Evolutionary conservation across 2,888 invertebrate species (phyloP).

Genomic region (Proisotoma minuta): DNA sequence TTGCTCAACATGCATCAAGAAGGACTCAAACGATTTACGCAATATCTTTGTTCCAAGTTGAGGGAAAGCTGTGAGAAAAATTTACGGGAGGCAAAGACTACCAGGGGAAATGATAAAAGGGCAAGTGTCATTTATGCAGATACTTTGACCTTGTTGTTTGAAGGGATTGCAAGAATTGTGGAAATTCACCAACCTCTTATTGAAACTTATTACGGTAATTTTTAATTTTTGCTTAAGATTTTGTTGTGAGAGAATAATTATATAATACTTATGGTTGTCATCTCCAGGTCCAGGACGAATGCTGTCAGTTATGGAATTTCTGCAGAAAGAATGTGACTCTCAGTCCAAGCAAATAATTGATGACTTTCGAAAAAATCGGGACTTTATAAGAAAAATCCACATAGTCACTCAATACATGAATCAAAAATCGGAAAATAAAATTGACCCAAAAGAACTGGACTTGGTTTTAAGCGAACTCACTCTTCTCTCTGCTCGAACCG

Average conservation of each 20-base stretch:
- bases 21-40: slow-evolving; percentile 81
- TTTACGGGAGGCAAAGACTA: slow-evolving; percentile 62
- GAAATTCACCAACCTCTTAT: slow-evolving; percentile 84
- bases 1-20: slow-evolving; percentile 84
- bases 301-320: slow-evolving; percentile 63
- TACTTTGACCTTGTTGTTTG: slow-evolving; percentile 75
- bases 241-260: not conserved
- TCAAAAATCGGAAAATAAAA: slow-evolving; percentile 42
- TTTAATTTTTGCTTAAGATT: too few species aligned
- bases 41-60: slow-evolving; percentile 75
- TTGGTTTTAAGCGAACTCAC: slow-evolving; percentile 84
- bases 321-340: slow-evolving; percentile 75
- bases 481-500: slow-evolving; percentile 81
- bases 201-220: slow-evolving; percentile 75
- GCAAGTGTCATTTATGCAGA: slow-evolving; percentile 77
- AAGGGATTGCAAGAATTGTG: slow-evolving; percentile 74
- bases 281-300: slow-evolving; percentile 63
- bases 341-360: slow-evolving; percentile 60
- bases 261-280: not conserved
- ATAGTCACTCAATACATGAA: slow-evolving; percentile 59
- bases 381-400: slow-evolving; percentile 60
- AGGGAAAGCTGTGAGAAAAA: slow-evolving; percentile 67
- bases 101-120: slow-evolving; percentile 65
- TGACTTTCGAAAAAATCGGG: slow-evolving; percentile 68
- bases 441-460: slow-evolving; percentile 80